These are phyloP conservation scores for Platerodrilus igneus DNA, from an alignment of 2,888 invertebrate genomes.

Conservation along the genomic window DNA sequence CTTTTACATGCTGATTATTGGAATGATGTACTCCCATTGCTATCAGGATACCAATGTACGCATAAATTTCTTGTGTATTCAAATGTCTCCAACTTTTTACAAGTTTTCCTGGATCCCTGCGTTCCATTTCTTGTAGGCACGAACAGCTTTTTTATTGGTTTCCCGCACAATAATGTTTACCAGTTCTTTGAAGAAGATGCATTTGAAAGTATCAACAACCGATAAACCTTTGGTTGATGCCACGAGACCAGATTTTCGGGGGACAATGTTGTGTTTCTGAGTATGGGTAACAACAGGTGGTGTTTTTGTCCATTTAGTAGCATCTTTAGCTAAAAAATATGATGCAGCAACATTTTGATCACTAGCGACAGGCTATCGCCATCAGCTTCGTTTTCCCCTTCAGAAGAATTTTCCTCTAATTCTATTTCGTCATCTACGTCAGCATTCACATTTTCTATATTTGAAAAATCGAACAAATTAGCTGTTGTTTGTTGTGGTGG, in stretches of 20 bases:
- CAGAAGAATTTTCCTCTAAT: conserved; percentile 2
- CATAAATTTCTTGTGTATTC: conserved; percentile 4
- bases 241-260: conserved; percentile 3
- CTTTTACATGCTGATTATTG: conserved; percentile 5
- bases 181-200: conserved; percentile 10
- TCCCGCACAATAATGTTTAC: conserved; percentile 7
- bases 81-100: conserved; percentile 6
- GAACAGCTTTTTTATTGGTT: conserved; percentile 7
- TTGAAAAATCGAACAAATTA: too few relatives aligned
- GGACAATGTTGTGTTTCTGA: conserved; percentile 10
- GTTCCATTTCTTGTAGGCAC: conserved; percentile 7
- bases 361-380: neutral
- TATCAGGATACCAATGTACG: conserved; percentile 8
- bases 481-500: too few relatives aligned
- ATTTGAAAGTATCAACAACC: conserved; percentile 5
- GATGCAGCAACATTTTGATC: conserved; percentile 7
- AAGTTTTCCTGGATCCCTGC: conserved; percentile 4
- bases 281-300: conserved; percentile 3
- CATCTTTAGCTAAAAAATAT: conserved; percentile 6
- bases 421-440: conserved; percentile 4
- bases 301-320: conserved; percentile 9
- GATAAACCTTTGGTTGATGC: conserved; percentile 5
- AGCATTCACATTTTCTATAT: too few relatives aligned
- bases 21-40: conserved; percentile 4
- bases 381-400: conserved; percentile 3